These are phyloP conservation scores for Oasisia sp. DNA, from an alignment of 2,888 invertebrate genomes.

Conservation along the genomic window DNA sequence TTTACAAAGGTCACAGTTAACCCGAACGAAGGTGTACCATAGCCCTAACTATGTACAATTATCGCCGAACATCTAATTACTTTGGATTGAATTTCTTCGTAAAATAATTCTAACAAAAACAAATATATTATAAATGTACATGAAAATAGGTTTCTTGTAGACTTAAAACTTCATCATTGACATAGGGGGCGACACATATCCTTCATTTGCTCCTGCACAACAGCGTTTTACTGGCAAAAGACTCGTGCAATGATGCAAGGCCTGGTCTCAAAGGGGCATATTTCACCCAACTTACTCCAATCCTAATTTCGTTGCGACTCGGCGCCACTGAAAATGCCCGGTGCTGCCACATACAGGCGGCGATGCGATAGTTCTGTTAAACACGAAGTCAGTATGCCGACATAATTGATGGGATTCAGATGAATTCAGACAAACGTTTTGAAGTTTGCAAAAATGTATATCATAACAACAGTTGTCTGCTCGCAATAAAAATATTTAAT, in stretches of 20 bases:
- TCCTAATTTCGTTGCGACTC: slow-evolving; percentile 93
- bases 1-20: not conserved
- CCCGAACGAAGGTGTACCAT: not conserved
- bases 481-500: not conserved
- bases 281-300: slow-evolving; percentile 84
- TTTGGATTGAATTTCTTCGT: not conserved
- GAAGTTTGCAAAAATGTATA: not conserved
- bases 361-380: not conserved
- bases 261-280: not conserved
- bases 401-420: not conserved
- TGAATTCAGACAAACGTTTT: not conserved
- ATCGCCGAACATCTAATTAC: not conserved
- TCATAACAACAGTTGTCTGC: not conserved
- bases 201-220: not conserved
- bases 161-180: not conserved
- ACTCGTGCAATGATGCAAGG: not conserved
- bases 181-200: not conserved
- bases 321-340: slow-evolving; percentile 79
- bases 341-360: slow-evolving; percentile 26
- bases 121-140: not conserved
- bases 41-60: not conserved
- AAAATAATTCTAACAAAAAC: not conserved
- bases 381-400: not conserved
- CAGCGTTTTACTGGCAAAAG: not conserved
- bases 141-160: not conserved